Evolutionary conservation across 2,797 vertebrate genomes (phyloP).

Genomic region (Sternotherus odoratus): DNA sequence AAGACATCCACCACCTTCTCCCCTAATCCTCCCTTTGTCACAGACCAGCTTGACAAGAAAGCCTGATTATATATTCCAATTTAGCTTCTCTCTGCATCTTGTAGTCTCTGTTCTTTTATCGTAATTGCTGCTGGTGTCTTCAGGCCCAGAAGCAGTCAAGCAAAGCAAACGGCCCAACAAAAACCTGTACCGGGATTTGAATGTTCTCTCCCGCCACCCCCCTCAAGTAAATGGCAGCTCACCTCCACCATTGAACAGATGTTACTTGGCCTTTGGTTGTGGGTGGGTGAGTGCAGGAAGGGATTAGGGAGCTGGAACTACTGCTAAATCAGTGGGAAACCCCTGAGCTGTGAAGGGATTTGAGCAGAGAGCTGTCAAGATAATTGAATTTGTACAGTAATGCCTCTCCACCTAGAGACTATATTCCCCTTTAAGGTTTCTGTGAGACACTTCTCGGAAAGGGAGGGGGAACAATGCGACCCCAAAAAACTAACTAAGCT

Average conservation of each 20-base stretch:
- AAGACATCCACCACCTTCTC: background rate
- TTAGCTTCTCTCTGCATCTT: background rate
- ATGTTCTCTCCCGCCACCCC: background rate
- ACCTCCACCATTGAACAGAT: conserved; percentile 4
- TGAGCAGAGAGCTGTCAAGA: conserved; percentile 45
- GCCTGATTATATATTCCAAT: accelerated
- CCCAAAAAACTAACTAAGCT: background rate
- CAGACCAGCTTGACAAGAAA: background rate
- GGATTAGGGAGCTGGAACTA: conserved; percentile 46
- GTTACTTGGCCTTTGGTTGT: background rate
- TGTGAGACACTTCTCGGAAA: background rate
- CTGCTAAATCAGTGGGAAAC: conserved; percentile 50
- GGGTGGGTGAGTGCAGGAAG: conserved; percentile 13
- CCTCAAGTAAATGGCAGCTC: background rate
- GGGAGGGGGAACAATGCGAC: background rate
- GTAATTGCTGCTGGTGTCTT: background rate
- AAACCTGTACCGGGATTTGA: background rate
- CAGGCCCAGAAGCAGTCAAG: background rate
- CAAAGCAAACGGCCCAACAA: background rate
- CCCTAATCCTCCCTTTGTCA: background rate
- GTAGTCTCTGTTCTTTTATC: background rate
- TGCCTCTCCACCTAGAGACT: background rate
- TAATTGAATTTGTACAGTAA: conserved; percentile 59
- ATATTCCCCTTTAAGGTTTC: conserved; percentile 46
- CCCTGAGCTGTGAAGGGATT: conserved; percentile 51